A percentile compares a stretch with the other conserved stretches of the same genome.
These are phyloP conservation scores for Mastomys coucha DNA, from an alignment of 2,113 vertebrate genomes.

Conservation along the genomic window DNA sequence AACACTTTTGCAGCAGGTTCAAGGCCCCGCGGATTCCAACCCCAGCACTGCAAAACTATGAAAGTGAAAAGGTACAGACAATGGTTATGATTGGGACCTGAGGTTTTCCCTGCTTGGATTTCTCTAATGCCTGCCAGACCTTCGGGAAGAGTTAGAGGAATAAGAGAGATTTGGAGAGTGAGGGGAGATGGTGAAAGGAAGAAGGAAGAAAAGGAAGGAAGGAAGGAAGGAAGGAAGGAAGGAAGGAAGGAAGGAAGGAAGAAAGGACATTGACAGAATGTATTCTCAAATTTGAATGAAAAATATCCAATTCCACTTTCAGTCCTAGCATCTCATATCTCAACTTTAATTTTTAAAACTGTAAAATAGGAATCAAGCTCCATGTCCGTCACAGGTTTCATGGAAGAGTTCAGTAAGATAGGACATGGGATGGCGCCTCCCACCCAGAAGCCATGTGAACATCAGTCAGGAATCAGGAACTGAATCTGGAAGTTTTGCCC, in stretches of 20 bases:
- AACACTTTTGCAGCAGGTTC: background rate
- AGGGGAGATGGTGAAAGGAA: background rate
- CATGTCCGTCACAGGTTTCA: background rate
- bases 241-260: background rate
- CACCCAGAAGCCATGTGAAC: background rate
- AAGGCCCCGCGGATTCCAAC: background rate
- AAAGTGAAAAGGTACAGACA: background rate
- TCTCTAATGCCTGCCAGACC: background rate
- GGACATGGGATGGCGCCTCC: background rate
- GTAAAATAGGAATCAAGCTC: background rate
- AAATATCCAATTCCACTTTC: background rate
- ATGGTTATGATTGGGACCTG: background rate
- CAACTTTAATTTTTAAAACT: background rate
- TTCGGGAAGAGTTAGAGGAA: background rate
- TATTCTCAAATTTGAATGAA: background rate
- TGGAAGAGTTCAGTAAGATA: background rate
- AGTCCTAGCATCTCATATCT: background rate
- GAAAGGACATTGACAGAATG: background rate
- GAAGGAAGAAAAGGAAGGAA: background rate
- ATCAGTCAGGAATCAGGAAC: background rate
- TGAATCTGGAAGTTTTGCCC: background rate
- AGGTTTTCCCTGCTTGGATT: background rate
- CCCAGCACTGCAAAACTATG: background rate
- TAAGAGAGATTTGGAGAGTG: background rate
- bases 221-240: too few species aligned